phyloP scores from a whole-genome alignment of 2,113 vertebrate genomes.

The Amia ocellicauda region DNA sequence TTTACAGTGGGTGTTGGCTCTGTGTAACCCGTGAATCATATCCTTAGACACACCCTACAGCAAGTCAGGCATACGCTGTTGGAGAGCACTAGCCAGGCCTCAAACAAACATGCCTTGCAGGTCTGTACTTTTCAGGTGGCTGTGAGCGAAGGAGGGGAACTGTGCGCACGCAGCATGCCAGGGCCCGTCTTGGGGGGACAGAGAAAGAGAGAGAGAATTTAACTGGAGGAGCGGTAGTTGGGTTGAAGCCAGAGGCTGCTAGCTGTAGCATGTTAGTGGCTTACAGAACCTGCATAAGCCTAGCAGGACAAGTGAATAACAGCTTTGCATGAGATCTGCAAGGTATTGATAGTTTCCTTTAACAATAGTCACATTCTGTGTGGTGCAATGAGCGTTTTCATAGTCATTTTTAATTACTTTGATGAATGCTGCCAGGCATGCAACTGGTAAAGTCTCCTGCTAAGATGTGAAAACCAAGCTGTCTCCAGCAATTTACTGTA shows the following conservation, averaged over 20 bases:
- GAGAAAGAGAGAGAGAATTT: slow-evolving; percentile 2
- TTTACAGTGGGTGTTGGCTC: neutral
- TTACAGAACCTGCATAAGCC: neutral
- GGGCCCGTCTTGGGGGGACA: slow-evolving; percentile 30
- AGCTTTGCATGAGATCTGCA: no score
- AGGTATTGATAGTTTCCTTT: slow-evolving; percentile 27
- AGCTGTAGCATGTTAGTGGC: slow-evolving; percentile 32
- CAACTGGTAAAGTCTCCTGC: no score
- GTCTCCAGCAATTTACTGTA: no score
- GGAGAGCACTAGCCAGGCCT: slow-evolving; percentile 1
- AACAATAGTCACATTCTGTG: no score
- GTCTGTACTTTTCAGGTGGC: slow-evolving; percentile 12
- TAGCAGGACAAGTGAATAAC: no score
- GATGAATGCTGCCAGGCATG: no score
- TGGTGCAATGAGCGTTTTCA: no score
- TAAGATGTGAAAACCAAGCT: no score
- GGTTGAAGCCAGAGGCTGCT: slow-evolving; percentile 13
- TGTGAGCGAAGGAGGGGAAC: neutral
- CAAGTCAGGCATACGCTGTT: neutral
- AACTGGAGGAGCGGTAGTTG: slow-evolving; percentile 8
- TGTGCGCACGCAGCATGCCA: slow-evolving; percentile 22
- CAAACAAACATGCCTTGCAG: slow-evolving; percentile 24
- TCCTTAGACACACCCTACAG: slow-evolving; percentile 23
- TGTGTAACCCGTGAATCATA: slow-evolving; percentile 18
- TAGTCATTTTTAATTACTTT: no score